phyloP scores from a whole-genome alignment of 2,797 vertebrate genomes.

The Artibeus lituratus region DNA sequence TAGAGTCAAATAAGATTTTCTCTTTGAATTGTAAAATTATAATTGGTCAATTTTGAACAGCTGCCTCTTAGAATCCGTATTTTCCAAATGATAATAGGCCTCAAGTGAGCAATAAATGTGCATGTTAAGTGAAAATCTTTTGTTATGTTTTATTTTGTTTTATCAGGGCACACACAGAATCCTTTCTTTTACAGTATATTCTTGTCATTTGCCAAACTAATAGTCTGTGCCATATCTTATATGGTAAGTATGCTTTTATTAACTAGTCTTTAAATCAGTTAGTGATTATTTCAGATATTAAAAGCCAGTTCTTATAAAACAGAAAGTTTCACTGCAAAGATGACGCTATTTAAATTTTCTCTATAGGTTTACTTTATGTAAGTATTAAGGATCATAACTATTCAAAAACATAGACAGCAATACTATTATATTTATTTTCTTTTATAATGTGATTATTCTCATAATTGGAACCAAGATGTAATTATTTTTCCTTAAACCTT shows the following conservation, averaged over 20 bases:
- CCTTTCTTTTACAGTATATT: constrained; percentile 36
- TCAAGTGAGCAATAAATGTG: constrained; percentile 65
- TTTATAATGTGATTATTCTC: constrained; percentile 8
- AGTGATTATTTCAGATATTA: constrained; percentile 4
- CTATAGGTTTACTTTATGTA: neutral
- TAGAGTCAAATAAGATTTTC: constrained; percentile 61
- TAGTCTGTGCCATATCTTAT: neutral
- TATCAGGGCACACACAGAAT: constrained; percentile 39
- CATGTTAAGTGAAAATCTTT: constrained; percentile 63
- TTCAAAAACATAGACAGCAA: neutral
- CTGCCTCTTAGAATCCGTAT: constrained; percentile 63
- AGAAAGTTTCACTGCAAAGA: neutral
- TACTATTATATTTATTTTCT: neutral
- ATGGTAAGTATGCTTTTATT: neutral
- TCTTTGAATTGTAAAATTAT: constrained; percentile 58
- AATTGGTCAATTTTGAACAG: constrained; percentile 56
- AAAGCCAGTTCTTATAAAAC: neutral
- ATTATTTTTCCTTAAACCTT: constrained; percentile 37
- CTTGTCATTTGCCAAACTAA: constrained; percentile 43
- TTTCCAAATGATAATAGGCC: constrained; percentile 69
- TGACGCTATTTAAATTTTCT: neutral
- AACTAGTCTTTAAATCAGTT: neutral
- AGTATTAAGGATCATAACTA: neutral
- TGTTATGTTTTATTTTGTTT: constrained; percentile 39
- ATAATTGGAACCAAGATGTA: neutral